Conservation (phyloP, 2,797 vertebrate species). For the Choloepus didactylus region DNA sequence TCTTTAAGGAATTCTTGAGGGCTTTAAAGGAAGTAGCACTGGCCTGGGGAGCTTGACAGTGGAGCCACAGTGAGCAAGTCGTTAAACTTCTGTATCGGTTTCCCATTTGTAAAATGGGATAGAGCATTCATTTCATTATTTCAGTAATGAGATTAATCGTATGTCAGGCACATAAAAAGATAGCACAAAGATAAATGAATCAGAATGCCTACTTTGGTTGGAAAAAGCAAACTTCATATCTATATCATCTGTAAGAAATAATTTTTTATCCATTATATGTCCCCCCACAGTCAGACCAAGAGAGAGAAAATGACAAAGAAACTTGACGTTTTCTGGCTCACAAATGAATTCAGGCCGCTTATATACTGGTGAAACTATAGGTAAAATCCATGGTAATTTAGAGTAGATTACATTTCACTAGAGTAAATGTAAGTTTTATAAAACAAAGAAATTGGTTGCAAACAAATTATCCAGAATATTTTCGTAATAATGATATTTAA, state of each 20-base stretch:
- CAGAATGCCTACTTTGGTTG: background rate
- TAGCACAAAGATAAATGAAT: background rate
- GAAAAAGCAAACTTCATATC: conserved; percentile 16
- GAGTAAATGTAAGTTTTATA: conserved; percentile 1
- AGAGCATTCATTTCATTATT: background rate
- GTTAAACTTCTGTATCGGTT: background rate
- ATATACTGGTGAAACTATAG: background rate
- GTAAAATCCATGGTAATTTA: background rate
- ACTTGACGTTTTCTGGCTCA: background rate
- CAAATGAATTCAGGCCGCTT: conserved; percentile 3
- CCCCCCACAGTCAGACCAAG: background rate
- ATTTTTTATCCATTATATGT: background rate
- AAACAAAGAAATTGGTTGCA: background rate
- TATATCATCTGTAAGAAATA: conserved; percentile 14
- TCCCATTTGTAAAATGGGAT: background rate
- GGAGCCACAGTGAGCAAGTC: background rate
- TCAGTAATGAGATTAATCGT: background rate
- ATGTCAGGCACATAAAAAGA: background rate
- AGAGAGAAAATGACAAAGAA: background rate
- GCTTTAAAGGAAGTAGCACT: background rate
- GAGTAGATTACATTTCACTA: background rate
- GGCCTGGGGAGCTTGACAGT: background rate
- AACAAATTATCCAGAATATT: background rate
- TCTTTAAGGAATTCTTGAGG: background rate
- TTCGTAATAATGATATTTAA: conserved; percentile 6